A percentile compares a stretch with the other conserved stretches of the same genome.
phyloP scores from a whole-genome alignment of 1,140 invertebrate genomes.

The Macrobrachium rosenbergii region DNA sequence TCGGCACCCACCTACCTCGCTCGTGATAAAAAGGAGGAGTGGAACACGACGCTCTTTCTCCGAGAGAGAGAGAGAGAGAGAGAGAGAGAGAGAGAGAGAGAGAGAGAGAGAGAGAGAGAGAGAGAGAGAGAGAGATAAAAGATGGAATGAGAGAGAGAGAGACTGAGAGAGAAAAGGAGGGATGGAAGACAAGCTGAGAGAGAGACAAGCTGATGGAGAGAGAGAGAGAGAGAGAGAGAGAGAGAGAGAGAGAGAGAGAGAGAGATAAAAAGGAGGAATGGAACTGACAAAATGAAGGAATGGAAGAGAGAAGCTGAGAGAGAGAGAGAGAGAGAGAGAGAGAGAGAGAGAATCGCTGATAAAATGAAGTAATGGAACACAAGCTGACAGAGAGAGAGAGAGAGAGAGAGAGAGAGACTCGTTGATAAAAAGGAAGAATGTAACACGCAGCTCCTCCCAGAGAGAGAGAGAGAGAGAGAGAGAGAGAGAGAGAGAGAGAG shows the following conservation, averaged over 20 bases:
- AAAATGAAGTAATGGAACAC: neutral
- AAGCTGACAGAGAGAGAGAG: neutral
- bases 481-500: conserved; percentile 31
- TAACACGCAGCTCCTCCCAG: neutral
- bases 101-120: neutral
- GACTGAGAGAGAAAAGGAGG: neutral
- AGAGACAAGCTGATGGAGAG: neutral
- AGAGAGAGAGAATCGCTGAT: neutral
- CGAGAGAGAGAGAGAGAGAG: conserved; percentile 4
- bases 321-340: neutral
- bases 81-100: neutral
- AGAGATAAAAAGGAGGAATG: neutral
- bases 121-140: neutral
- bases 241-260: neutral
- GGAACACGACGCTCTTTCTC: too few species aligned
- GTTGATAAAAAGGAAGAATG: neutral
- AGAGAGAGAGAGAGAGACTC: neutral
- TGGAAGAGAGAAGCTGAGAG: too few species aligned
- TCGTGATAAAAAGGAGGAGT: too few species aligned
- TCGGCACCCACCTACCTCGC: too few species aligned
- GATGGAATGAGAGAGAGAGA: neutral
- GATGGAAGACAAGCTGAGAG: neutral
- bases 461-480: conserved; percentile 5
- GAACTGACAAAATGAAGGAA: neutral
- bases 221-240: neutral